Conservation (phyloP, 1,140 invertebrate genomes). For the Cylas formicarius region DNA sequence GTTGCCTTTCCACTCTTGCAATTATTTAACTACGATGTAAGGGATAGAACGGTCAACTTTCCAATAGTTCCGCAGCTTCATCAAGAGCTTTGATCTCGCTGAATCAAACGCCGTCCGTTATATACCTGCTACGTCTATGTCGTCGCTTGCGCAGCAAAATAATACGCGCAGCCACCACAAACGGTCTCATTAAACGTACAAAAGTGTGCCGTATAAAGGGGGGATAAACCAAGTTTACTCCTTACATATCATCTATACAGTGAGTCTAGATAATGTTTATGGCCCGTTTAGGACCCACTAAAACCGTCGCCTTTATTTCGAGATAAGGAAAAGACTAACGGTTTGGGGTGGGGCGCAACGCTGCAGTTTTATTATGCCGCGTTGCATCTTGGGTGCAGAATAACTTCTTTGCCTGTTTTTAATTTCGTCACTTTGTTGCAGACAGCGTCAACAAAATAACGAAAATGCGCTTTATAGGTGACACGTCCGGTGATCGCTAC, state of each 20-base stretch:
- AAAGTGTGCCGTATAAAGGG: conserved; percentile 22
- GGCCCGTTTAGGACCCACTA: conserved; percentile 22
- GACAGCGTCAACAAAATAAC: not conserved
- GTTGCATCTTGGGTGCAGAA: not conserved
- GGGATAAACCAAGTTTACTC: conserved; percentile 23
- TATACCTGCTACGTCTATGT: too few relatives aligned
- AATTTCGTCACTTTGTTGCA: not conserved
- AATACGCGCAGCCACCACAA: too few relatives aligned
- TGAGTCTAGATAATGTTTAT: conserved; percentile 24
- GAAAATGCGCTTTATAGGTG: not conserved
- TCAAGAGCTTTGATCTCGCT: too few relatives aligned
- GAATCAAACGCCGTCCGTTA: too few relatives aligned
- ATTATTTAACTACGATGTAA: too few relatives aligned
- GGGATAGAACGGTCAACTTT: too few relatives aligned
- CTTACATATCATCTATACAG: conserved; percentile 24
- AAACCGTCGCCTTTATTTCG: conserved; percentile 18
- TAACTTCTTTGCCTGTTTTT: not conserved
- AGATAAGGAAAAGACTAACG: conserved; percentile 9
- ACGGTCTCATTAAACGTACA: conserved; percentile 18
- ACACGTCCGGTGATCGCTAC: not conserved
- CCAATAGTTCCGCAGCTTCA: too few relatives aligned
- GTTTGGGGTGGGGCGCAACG: not conserved
- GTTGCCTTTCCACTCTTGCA: too few relatives aligned
- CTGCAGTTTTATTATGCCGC: conserved; percentile 3
- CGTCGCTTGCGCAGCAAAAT: too few relatives aligned